Evolutionary conservation across 2,888 invertebrate genomes (phyloP), one percentile per base, ranked within the genome.

Genomic region (Cheilosia impressa): DNA sequence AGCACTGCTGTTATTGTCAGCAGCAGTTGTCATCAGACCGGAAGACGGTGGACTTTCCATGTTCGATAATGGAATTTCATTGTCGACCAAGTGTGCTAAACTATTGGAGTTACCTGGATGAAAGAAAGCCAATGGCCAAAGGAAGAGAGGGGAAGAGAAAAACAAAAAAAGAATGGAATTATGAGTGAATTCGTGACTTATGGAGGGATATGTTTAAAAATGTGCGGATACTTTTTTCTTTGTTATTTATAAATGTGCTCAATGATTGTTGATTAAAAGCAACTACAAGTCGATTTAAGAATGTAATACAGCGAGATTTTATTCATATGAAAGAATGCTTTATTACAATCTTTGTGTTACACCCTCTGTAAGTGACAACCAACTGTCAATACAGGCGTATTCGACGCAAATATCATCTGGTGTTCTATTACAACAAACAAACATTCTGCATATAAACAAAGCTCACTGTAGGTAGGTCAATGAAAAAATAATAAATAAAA

Each of bases 61-160:
- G 62, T 91, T 93, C 69, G 94, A 94, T 89, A 95, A 90, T 63
- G 95, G 95, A 87, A 94, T 93, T 92, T 95, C 95, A 89, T 94
- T 95, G 88, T 93, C 93, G 87, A 95, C 94, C 89, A 95, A 92
- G 89, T 95, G 95, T 75, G 94, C 94, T 90, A 95, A 93, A 90
- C 95, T 95, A 92, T 94, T 95, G 88, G 94, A 94, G 90, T 95
- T 95, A 92, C 94, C 95, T 95, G 93, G 22, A 89, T 88, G 47
- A 27, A 43, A 41, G 4, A 43, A 7, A 58, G 52, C 60, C 76
- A 53, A 69, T 63, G 34, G 73, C 38, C 65, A 60, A 38, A 38
- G 66, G 57, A 65, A 63, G 72, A 66, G 24, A 60, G 34, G 34
- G 68, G 45, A 50, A 71, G 43, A 43, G 34, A 71, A 53, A 88